Percentiles rank a stretch among this genome's conserved stretches.
These are phyloP conservation scores for Stomatorhinus walkeri DNA, from an alignment of 2,797 vertebrate species.

Conservation along the genomic window DNA sequence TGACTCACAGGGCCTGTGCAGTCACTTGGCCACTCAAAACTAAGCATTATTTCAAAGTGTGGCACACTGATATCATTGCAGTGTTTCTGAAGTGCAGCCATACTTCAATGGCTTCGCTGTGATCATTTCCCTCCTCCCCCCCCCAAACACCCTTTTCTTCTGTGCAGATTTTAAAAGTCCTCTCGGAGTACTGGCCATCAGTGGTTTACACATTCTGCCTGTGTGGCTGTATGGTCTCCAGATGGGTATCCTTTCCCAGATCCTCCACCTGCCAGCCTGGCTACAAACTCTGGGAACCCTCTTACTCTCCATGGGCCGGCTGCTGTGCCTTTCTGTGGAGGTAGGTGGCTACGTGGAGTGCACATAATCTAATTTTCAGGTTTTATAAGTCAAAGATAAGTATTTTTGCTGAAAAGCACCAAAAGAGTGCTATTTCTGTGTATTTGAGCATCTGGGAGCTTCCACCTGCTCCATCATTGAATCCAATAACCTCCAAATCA, in stretches of 20 bases:
- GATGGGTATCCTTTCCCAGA: slow-evolving; percentile 27
- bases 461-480: not conserved
- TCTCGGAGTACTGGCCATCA: slow-evolving; percentile 49
- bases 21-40: not conserved
- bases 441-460: not conserved
- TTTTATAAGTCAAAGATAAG: not conserved
- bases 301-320: slow-evolving; percentile 45
- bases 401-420: not conserved
- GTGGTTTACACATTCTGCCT: slow-evolving; percentile 52
- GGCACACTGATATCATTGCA: not conserved
- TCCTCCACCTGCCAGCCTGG: slow-evolving; percentile 35
- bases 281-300: slow-evolving; percentile 37
- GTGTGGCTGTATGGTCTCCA: slow-evolving; percentile 51
- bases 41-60: not conserved
- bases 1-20: not conserved
- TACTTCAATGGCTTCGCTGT: not conserved
- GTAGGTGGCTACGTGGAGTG: slow-evolving; percentile 28
- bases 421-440: not conserved
- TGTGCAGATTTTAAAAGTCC: slow-evolving; percentile 48
- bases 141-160: not conserved
- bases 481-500: not conserved
- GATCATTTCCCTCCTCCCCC: not conserved
- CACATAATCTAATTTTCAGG: not conserved
- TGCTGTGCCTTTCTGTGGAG: slow-evolving; percentile 52
- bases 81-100: not conserved